phyloP scores from a whole-genome alignment of 2,113 vertebrate genomes.

The Balaenoptera acutorostrata region DNA sequence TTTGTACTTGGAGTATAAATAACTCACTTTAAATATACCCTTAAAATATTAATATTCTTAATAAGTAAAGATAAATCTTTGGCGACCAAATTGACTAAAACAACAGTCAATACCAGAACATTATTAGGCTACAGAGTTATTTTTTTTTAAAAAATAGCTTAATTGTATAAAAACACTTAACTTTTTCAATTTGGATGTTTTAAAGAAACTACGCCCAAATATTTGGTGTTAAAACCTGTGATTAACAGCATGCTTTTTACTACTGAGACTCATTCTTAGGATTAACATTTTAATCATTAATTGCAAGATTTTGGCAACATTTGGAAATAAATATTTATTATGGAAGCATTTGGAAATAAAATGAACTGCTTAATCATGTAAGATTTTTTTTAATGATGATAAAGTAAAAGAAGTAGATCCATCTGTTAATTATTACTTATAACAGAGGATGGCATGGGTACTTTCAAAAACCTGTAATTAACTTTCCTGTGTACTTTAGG shows the following conservation, averaged over 20 bases:
- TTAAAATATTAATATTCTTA: not conserved
- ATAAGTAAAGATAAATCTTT: not conserved
- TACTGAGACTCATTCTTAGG: not conserved
- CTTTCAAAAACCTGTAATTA: not conserved
- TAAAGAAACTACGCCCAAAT: not conserved
- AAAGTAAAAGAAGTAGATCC: not conserved
- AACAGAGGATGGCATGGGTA: not conserved
- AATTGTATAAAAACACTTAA: not conserved
- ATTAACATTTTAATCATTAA: not conserved
- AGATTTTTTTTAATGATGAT: not conserved
- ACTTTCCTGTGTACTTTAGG: not conserved
- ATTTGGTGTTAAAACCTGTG: not conserved
- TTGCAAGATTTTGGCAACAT: not conserved
- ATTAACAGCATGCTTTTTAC: not conserved
- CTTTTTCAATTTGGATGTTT: not conserved
- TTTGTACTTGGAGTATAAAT: not conserved
- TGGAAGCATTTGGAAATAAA: not conserved
- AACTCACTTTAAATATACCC: not conserved
- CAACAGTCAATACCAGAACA: not conserved
- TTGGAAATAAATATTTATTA: conserved; percentile 2
- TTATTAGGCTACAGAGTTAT: not conserved
- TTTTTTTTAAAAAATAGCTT: not conserved
- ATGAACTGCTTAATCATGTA: not conserved
- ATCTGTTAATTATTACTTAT: not conserved
- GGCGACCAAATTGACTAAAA: not conserved